Conservation (phyloP, 2,888 invertebrate genomes). For the Hypercompe scribonia region DNA sequence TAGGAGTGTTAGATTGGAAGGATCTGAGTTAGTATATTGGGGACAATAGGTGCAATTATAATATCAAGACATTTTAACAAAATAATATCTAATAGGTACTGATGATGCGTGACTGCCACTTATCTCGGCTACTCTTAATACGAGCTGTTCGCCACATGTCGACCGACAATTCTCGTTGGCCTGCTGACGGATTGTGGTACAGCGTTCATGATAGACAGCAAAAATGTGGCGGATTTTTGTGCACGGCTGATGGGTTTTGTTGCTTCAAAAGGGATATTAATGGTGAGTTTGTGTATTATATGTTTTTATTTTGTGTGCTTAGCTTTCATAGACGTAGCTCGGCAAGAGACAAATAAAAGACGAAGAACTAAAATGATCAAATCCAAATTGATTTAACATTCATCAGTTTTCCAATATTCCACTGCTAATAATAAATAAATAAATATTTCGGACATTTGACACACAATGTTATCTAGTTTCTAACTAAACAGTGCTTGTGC, state of each 20-base stretch:
- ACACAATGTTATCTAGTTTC: no score
- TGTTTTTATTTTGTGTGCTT: no score
- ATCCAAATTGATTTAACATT: no score
- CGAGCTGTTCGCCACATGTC: slow-evolving; percentile 83
- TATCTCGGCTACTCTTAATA: slow-evolving; percentile 87
- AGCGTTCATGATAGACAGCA: slow-evolving; percentile 61
- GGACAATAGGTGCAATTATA: background rate
- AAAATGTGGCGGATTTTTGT: slow-evolving; percentile 90
- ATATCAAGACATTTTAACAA: background rate
- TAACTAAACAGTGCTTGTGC: no score
- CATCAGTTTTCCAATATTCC: no score
- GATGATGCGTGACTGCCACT: slow-evolving; percentile 90
- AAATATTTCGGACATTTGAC: no score
- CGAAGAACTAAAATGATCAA: no score
- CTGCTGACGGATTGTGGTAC: slow-evolving; percentile 80
- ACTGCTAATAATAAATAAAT: no score
- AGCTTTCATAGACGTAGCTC: no score
- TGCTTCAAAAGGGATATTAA: slow-evolving; percentile 69
- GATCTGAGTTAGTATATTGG: background rate
- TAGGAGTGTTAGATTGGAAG: no score
- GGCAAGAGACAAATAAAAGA: no score
- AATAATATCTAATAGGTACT: slow-evolving; percentile 84
- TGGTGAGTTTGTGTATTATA: slow-evolving; percentile 57
- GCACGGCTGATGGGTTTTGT: slow-evolving; percentile 89
- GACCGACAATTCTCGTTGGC: slow-evolving; percentile 72